Evolutionary conservation across 2,113 vertebrate genomes (phyloP), one percentile per base, ranked within the genome.

Genomic region (Anhinga anhinga): DNA sequence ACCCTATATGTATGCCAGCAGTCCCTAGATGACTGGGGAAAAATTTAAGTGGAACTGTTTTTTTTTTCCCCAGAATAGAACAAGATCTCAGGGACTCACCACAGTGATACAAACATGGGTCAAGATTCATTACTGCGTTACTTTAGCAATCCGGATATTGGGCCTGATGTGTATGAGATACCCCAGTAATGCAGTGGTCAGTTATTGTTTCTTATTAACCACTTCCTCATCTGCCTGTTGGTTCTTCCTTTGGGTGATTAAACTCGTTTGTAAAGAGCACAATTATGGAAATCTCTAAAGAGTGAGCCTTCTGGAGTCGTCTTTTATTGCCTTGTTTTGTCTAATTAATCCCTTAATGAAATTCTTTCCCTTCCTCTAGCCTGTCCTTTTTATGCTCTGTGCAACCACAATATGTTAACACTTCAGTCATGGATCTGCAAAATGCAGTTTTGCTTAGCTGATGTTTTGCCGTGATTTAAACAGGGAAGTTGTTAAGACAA

Each of bases 301-400:
- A 94, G 71, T 5, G 52, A 91, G 84, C 55, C 63, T 94, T 95
- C 91, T 87, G 84, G 81, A 96, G 66, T 80, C 62, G 14, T 91
- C 63, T 83, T 91, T 94, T 90, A 95, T 83, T 94, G 74, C 71
- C 58, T 87, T 79, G 70, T 95, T 94, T 93, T 88, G 44, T 87
- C 81, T 89, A 91, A 94, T 97, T 90, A 91, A 91, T 95, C 71
- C 63, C 67, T 50, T 94, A 86, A 96, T 94, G 86, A 96, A 93
- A 7, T 29, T 91, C 86, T 92, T 87, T 74, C 34, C 38, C 38
- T 85, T 74, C 42, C n/a, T 82, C 63, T 32, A 20, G 23, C 66
- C 84, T 81, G 53, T 82, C 42, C 52, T 91, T 89, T 77, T 86
- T 52, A 55, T 81, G 82, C 67, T 90, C 82, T 96, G 63, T 96